A percentile compares a stretch with the other conserved stretches of the same genome.
Conservation (phyloP, 1,140 invertebrate species). For the Drosophila arawakana region DNA sequence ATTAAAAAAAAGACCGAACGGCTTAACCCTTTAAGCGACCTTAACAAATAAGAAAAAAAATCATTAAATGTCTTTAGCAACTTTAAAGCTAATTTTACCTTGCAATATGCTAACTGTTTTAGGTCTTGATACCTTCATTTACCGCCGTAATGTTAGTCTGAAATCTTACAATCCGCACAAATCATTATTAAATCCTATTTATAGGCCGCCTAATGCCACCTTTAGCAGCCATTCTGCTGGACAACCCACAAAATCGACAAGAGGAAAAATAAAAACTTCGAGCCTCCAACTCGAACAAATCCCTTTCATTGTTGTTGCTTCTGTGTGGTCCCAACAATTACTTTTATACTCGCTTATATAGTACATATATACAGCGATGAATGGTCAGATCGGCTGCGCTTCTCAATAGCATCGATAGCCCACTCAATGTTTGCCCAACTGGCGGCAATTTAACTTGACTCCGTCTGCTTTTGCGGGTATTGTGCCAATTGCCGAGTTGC, state of each 20-base stretch:
- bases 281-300: conserved; percentile 8
- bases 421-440: conserved; percentile 79
- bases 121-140: not conserved
- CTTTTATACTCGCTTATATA: conserved; percentile 58
- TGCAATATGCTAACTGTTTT: not conserved
- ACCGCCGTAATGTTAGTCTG: conserved; percentile 2
- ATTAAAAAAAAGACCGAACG: too few species aligned
- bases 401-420: conserved; percentile 76
- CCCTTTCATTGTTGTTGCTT: conserved; percentile 41
- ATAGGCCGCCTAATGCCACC: conserved; percentile 19
- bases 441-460: conserved; percentile 62
- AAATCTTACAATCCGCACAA: conserved; percentile 14
- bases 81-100: not conserved
- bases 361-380: conserved; percentile 31
- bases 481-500: conserved; percentile 73
- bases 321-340: conserved; percentile 62
- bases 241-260: not conserved
- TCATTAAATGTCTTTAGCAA: too few species aligned
- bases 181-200: conserved; percentile 34
- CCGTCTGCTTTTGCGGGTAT: conserved; percentile 65
- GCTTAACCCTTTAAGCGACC: too few species aligned
- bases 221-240: conserved; percentile 11
- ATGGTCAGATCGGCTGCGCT: conserved; percentile 47
- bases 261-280: conserved; percentile 25
- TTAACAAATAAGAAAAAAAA: too few species aligned